Evolutionary conservation across 2,113 vertebrate genomes (phyloP), one percentile per base, ranked within the genome.

Genomic region (Muntiacus reevesi): DNA sequence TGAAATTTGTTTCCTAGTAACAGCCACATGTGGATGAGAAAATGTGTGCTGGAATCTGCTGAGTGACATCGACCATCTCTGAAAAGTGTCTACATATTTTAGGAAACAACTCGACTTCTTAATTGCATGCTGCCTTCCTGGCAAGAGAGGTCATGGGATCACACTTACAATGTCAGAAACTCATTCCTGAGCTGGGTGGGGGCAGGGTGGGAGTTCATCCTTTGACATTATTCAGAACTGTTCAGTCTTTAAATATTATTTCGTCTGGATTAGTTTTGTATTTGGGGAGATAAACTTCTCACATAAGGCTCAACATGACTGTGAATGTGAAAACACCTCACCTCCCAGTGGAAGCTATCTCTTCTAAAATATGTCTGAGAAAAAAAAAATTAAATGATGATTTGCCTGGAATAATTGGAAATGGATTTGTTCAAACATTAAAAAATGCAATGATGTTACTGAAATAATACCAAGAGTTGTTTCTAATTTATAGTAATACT

Each of bases 1-100:
- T 89, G 98, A 91, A 87, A 91, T 13, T 17, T 86, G 50, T 62
- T 79, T 97, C 54, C 87, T 84, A 87, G 74, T 79, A 97, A 97
- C 91, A 71, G 60, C 30, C 57, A 87, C 88, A 17, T 85, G 67
- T 47, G 97, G 87, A 96, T 82, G 25, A 78, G 81, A 40, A 78
- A 93, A 96, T 47, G 23, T 78, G 78, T 74, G 23, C 78, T 27
- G 64, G 45, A 36, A 83, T 97, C 97, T 90, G 11, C 5, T 60
- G 21, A 81, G 17, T 92, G 74, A 85, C 7, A 36, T 4, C 2
- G 1, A 45, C 11, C 79, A 76, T 13, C 3, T 91, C 55, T 52
- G n/a, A 95, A 97, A 94, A 81, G 1, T 8, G 6, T 91, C 6
- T 62, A 11, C 17, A 7, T 7, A 52, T 96, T 94, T 92, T 67